Evolutionary conservation across 2,797 vertebrate genomes (phyloP), one percentile per base, ranked within the genome.

Genomic region (Enteromius viviparus): DNA sequence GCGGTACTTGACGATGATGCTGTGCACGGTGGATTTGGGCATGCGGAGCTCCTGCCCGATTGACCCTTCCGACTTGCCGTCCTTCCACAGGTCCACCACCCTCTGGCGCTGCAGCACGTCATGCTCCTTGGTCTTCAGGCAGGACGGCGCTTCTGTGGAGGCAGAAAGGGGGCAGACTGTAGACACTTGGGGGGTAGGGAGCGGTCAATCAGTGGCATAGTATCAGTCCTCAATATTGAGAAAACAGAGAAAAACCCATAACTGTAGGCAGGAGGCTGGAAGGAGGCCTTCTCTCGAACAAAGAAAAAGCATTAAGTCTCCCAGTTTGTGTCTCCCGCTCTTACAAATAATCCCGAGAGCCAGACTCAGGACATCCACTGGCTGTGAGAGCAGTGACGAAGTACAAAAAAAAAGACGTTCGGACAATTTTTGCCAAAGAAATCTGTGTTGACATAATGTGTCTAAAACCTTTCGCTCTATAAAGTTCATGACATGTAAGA

Each of bases 121-220:
- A n/a, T 96, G 94, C 89, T 96, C 95, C 94, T 96, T 95, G 91
- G 94, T 96, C 94, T 96, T 96, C 93, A 94, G 93, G 93, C 94
- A 95, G 88, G 90, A 87, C 76, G 83, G 80, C 88, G 93, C 94
- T 94, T 95, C 94, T 95, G 95, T 95, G 94, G 93, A 92, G 95
- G 94, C 95, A 95, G 92, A 95, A 94, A 95, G 95, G 94, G 93
- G 94, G 94, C 94, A 95, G 91, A 95, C 94, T 95, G 94, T 95
- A 94, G 95, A 89, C 87, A 89, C 87, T 89, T 74, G 89, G 89
- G 90, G 90, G 89, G 91, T 89, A 88, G 91, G 87, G 88, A 91
- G 89, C 82, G 60, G 91, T 71, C 85, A 81, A 85, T 26, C 64
- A 87, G 86, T 53, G 80, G 83, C 64, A 87, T 66, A 88, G 80